Conservation (phyloP, 2,113 vertebrate species). For the Nipponia nippon region DNA sequence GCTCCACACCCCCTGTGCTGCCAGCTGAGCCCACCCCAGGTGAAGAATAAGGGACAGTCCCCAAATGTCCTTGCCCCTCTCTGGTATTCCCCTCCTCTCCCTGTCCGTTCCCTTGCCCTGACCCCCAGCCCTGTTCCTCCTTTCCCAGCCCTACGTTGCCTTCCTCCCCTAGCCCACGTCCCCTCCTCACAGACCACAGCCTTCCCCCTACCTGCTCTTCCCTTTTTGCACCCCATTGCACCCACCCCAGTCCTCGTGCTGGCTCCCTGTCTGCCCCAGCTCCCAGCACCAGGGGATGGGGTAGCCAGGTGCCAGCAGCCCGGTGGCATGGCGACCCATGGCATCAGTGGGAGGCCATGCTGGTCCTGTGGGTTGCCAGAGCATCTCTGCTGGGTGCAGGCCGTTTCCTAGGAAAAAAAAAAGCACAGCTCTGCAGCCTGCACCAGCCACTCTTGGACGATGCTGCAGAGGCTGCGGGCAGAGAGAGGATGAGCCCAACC, state of each 20-base stretch:
- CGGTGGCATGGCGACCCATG: rapidly evolving
- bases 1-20: rapidly evolving
- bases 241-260: background rate
- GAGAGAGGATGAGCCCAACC: background rate
- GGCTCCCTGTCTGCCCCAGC: rapidly evolving
- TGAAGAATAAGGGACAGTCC: background rate
- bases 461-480: background rate
- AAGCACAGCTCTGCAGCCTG: background rate
- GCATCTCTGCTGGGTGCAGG: background rate
- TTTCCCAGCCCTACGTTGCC: background rate
- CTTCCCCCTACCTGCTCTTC: background rate
- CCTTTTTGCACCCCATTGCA: background rate
- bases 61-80: background rate
- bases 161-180: background rate
- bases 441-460: rapidly evolving
- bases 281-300: background rate
- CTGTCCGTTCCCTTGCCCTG: background rate
- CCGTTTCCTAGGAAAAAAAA: background rate
- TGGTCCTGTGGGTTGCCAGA: background rate
- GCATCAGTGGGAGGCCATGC: background rate
- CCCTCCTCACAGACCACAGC: background rate
- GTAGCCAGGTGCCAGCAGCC: background rate
- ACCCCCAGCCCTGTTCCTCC: background rate
- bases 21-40: background rate
- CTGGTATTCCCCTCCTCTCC: background rate